Conservation (phyloP, 2,797 vertebrate species). For the Paedocypris micromegethes region DNA sequence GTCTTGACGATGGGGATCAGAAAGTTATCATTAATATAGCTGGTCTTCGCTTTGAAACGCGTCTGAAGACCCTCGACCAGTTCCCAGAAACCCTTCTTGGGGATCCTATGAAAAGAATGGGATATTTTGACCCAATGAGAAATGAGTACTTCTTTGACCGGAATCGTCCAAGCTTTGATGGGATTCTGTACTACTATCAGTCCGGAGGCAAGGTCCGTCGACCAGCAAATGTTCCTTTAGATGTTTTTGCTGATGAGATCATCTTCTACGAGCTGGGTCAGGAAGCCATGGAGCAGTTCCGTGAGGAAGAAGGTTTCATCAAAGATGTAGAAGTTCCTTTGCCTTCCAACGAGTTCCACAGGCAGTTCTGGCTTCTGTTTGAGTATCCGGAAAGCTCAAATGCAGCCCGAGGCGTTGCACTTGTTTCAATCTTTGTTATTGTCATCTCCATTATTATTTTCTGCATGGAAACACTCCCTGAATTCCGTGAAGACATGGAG, state of each 20-base stretch:
- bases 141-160: constrained; percentile 97
- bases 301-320: constrained; percentile 94
- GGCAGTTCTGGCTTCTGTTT: constrained; percentile 94
- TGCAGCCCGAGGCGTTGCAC: constrained; percentile 84
- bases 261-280: constrained; percentile 87
- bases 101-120: constrained; percentile 83
- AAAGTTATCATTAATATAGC: constrained; percentile 93
- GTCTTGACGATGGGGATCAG: constrained; percentile 80
- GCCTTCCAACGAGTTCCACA: constrained; percentile 79
- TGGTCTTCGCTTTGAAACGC: constrained; percentile 89
- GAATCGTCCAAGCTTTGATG: constrained; percentile 94
- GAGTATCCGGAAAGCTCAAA: constrained; percentile 96
- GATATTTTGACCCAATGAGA: constrained; percentile 95
- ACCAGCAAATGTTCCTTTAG: constrained; percentile 89
- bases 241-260: constrained; percentile 93
- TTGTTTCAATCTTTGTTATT: constrained; percentile 90
- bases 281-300: constrained; percentile 92
- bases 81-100: constrained; percentile 92
- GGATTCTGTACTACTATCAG: constrained; percentile 95
- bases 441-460: constrained; percentile 96
- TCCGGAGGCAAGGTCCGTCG: constrained; percentile 92
- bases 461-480: constrained; percentile 93
- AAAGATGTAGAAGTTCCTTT: constrained; percentile 87
- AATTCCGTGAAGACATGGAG: constrained; percentile 87
- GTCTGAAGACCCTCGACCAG: constrained; percentile 85